Percentiles rank a stretch among this genome's conserved stretches.
phyloP scores from a whole-genome alignment of 2,797 vertebrate genomes.

The Spheniscus humboldti region DNA sequence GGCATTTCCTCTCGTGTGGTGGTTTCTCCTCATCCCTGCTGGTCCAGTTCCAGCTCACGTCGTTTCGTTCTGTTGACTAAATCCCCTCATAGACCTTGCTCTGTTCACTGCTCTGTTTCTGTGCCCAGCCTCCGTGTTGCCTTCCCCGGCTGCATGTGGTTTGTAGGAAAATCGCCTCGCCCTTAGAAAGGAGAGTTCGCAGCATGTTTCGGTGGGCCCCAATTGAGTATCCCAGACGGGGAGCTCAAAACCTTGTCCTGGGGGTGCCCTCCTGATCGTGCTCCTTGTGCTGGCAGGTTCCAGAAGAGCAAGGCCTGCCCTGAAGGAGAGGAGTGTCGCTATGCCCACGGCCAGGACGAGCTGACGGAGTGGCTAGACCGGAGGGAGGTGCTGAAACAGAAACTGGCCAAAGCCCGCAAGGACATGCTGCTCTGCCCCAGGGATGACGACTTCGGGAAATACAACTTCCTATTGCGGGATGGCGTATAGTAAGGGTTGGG shows the following conservation, averaged over 20 bases:
- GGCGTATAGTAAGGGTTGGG: constrained; percentile 36
- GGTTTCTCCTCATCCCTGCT: not conserved
- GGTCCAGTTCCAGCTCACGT: not conserved
- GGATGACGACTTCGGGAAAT: constrained; percentile 92
- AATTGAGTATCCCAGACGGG: rapidly evolving
- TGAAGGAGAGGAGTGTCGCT: constrained; percentile 88
- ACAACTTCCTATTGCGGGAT: constrained; percentile 89
- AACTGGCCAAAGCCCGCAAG: constrained; percentile 87
- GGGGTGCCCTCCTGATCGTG: not conserved
- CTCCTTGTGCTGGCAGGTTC: constrained; percentile 61
- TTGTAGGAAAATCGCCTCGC: not conserved
- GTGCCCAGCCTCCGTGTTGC: not conserved
- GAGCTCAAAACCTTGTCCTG: not conserved
- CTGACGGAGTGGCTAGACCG: constrained; percentile 90
- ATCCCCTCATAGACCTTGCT: not conserved
- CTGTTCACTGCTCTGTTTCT: not conserved
- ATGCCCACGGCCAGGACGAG: constrained; percentile 87
- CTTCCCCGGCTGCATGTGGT: not conserved
- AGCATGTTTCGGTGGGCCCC: not conserved
- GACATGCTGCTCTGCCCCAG: constrained; percentile 89
- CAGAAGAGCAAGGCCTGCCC: constrained; percentile 80
- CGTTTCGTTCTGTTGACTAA: not conserved
- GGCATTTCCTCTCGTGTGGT: not conserved
- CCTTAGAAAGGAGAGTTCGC: not conserved
- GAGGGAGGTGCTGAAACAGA: constrained; percentile 86